These are phyloP conservation scores for Lindbergichthys nudifrons DNA, from an alignment of 2,797 vertebrate genomes.

Conservation along the genomic window DNA sequence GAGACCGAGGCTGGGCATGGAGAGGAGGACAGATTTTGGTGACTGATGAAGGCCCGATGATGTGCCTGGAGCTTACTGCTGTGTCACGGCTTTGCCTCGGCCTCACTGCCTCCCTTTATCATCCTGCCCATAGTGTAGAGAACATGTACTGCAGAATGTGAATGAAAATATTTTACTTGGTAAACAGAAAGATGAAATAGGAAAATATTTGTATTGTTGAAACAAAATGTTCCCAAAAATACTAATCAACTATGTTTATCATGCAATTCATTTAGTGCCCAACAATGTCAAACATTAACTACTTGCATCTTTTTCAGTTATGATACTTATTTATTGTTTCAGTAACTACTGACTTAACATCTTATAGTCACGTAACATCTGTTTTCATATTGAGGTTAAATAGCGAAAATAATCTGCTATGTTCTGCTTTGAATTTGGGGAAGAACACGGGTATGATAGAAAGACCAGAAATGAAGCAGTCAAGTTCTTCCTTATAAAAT, in stretches of 20 bases:
- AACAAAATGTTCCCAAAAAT: no score
- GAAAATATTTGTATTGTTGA: no score
- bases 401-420: no score
- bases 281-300: no score
- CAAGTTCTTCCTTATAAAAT: no score
- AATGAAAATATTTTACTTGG: neutral
- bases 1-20: constrained; percentile 13
- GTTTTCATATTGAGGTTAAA: no score
- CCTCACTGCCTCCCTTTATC: neutral
- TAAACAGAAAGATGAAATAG: neutral
- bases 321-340: no score
- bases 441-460: neutral
- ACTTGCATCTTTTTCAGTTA: no score
- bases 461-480: neutral
- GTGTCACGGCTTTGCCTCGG: constrained; percentile 14
- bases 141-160: neutral
- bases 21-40: constrained; percentile 23
- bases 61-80: constrained; percentile 11
- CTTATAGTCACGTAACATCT: no score
- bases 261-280: no score
- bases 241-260: no score
- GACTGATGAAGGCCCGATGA: constrained; percentile 28
- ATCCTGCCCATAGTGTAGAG: neutral
- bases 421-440: neutral
- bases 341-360: no score